These are phyloP conservation scores for Spinus olivaceus DNA, from an alignment of 2,797 vertebrate genomes.

Conservation along the genomic window DNA sequence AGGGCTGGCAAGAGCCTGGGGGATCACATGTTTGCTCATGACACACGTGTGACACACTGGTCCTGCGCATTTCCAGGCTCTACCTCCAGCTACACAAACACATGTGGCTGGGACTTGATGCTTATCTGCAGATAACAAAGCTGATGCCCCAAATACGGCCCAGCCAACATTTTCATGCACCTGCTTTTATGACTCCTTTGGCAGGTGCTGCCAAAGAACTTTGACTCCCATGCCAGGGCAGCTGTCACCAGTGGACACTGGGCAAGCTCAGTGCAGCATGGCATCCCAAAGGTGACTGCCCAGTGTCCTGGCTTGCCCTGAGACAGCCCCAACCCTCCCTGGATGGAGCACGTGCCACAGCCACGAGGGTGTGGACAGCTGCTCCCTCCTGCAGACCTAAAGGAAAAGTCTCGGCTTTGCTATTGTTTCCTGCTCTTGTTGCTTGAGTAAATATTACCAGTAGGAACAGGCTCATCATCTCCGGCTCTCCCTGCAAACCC, in stretches of 20 bases:
- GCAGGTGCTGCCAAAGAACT: constrained; percentile 1
- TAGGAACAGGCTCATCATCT: constrained; percentile 66
- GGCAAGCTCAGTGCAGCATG: fast-evolving
- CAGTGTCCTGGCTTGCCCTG: not conserved
- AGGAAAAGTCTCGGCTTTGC: constrained; percentile 50
- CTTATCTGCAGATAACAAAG: not conserved
- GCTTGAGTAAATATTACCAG: constrained; percentile 67
- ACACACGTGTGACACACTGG: fast-evolving
- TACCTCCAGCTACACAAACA: not conserved
- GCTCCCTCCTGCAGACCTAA: constrained; percentile 2
- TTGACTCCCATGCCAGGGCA: not conserved
- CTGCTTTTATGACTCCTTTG: not conserved
- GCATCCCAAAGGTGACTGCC: not conserved
- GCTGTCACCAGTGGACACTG: not conserved
- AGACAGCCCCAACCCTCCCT: not conserved
- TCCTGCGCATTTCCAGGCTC: not conserved
- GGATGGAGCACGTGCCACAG: not conserved
- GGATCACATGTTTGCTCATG: fast-evolving
- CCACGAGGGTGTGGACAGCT: not conserved
- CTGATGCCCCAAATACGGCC: not conserved
- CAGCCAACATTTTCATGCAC: not conserved
- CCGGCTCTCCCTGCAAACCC: constrained; percentile 51
- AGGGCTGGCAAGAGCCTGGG: not conserved
- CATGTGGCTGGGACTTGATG: fast-evolving
- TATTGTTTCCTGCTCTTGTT: constrained; percentile 60